A percentile compares a stretch with the other conserved stretches of the same genome.
Conservation (phyloP, 2,888 invertebrate genomes). For the Aleiodes leptofemur region DNA sequence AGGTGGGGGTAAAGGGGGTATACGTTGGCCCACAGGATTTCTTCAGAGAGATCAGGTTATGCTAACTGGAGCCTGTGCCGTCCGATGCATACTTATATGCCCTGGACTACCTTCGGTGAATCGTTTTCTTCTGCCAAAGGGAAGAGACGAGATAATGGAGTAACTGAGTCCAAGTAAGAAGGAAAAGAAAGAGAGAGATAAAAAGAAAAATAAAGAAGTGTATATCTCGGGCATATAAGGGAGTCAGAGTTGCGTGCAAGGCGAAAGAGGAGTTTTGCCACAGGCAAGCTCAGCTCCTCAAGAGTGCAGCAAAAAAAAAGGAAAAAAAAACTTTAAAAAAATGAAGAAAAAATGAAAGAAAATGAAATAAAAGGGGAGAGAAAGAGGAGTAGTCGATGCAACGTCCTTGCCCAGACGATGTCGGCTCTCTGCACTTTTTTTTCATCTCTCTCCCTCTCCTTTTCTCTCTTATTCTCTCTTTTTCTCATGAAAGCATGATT, state of each 20-base stretch:
- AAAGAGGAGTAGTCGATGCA: conserved; percentile 8
- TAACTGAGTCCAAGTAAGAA: conserved; percentile 17
- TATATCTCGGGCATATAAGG: conserved; percentile 46
- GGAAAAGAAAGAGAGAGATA: conserved; percentile 19
- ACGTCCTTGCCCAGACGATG: conserved; percentile 22
- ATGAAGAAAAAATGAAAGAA: background rate
- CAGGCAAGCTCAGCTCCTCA: conserved; percentile 12
- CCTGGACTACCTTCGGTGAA: conserved; percentile 48
- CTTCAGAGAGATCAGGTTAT: conserved; percentile 69
- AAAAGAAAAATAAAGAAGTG: background rate
- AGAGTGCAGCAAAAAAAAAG: background rate
- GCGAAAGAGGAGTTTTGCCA: conserved; percentile 33
- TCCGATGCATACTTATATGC: conserved; percentile 62
- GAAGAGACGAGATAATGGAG: conserved; percentile 35
- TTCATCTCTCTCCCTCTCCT: background rate
- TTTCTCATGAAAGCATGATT: conserved; percentile 2
- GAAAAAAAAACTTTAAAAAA: conserved; percentile 29
- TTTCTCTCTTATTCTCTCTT: background rate
- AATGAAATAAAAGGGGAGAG: background rate
- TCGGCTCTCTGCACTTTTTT: background rate
- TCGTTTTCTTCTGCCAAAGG: conserved; percentile 38
- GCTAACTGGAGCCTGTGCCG: conserved; percentile 68
- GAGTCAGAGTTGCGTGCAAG: conserved; percentile 45
- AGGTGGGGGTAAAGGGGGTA: conserved; percentile 40
- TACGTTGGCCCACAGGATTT: conserved; percentile 59